Conservation (phyloP, 2,888 invertebrate genomes). For the Drosophila mettleri region DNA sequence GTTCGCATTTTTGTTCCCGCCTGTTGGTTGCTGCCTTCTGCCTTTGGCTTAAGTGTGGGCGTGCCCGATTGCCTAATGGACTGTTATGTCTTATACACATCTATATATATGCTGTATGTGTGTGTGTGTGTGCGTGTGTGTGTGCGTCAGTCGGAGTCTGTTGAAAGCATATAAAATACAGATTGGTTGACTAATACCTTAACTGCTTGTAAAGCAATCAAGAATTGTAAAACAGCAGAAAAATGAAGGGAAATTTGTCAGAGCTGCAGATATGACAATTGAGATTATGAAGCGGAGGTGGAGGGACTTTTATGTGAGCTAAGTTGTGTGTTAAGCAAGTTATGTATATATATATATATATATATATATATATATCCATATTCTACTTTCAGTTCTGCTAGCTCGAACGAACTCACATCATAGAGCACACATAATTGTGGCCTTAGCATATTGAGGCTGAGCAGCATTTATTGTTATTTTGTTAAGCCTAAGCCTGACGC, state of each 20-base stretch:
- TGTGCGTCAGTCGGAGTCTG: not conserved
- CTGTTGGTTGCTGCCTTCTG: constrained; percentile 18
- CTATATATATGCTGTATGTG: not conserved
- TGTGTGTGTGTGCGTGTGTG: not conserved
- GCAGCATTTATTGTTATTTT: no score
- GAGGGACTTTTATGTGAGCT: not conserved
- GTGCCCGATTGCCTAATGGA: constrained; percentile 57
- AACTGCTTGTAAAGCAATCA: constrained; percentile 3
- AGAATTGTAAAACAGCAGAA: not conserved
- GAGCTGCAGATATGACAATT: not conserved
- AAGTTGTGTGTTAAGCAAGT: not conserved
- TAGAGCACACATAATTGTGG: no score
- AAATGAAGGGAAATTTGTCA: not conserved
- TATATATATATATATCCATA: no score
- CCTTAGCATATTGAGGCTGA: no score
- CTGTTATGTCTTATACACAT: constrained; percentile 38
- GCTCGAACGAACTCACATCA: no score
- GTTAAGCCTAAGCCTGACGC: no score
- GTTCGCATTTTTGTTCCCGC: constrained; percentile 33
- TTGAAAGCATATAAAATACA: constrained; percentile 12
- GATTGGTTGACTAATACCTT: constrained; percentile 14
- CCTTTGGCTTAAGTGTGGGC: constrained; percentile 34
- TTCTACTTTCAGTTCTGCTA: no score
- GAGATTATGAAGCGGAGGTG: no score
- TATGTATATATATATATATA: not conserved